These are phyloP conservation scores for Eumacrocentrus americanus DNA, from an alignment of 2,888 invertebrate species.

Conservation along the genomic window DNA sequence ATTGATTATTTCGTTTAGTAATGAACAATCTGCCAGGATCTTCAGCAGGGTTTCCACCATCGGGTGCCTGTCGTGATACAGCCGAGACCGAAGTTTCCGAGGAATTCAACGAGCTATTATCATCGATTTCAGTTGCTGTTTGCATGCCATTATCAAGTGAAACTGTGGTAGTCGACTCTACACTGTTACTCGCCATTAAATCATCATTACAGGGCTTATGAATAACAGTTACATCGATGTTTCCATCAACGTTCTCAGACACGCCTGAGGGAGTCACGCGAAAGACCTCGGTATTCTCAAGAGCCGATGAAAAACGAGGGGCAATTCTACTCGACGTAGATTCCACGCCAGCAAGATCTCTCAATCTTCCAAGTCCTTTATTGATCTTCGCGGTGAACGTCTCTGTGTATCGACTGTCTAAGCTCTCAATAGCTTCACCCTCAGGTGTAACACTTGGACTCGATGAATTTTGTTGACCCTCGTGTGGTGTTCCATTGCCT, in stretches of 20 bases:
- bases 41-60: slow-evolving; percentile 57
- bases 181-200: slow-evolving; percentile 42
- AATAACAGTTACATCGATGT: slow-evolving; percentile 45
- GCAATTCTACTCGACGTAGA: slow-evolving; percentile 15
- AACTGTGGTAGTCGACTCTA: slow-evolving; percentile 37
- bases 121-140: slow-evolving; percentile 37
- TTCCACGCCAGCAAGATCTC: slow-evolving; percentile 39
- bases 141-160: slow-evolving; percentile 31
- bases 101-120: slow-evolving; percentile 40
- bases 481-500: slow-evolving; percentile 16
- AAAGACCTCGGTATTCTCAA: slow-evolving; percentile 35
- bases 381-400: slow-evolving; percentile 46
- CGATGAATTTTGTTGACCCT: slow-evolving; percentile 14
- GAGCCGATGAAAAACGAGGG: slow-evolving; percentile 15
- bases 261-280: slow-evolving; percentile 45
- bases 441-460: slow-evolving; percentile 41
- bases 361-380: slow-evolving; percentile 42
- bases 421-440: slow-evolving; percentile 45
- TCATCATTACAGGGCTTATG: slow-evolving; percentile 47
- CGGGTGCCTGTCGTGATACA: slow-evolving; percentile 57
- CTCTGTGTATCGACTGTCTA: slow-evolving; percentile 51
- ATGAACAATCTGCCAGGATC: slow-evolving; percentile 40
- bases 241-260: slow-evolving; percentile 47
- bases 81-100: slow-evolving; percentile 47
- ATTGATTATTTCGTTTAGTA: slow-evolving; percentile 31